These are phyloP conservation scores for Ptiloglossa arizonensis DNA, from an alignment of 1,140 invertebrate species.

Conservation along the genomic window DNA sequence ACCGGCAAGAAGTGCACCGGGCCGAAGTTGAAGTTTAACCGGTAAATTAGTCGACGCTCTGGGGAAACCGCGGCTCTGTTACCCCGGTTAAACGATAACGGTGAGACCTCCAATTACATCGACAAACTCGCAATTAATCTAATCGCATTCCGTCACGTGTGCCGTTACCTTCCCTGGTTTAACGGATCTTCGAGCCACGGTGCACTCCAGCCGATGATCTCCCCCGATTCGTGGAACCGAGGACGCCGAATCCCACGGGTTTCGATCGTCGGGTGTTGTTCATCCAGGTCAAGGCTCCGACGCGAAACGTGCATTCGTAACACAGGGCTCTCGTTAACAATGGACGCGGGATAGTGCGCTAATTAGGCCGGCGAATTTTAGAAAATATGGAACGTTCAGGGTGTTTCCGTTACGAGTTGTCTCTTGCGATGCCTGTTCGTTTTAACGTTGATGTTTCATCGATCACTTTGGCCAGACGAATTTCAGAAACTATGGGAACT, in stretches of 20 bases:
- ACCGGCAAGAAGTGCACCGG: too few relatives aligned
- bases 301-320: conserved; percentile 14
- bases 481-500: too few relatives aligned
- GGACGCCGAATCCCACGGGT: background rate
- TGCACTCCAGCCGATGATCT: background rate
- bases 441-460: too few relatives aligned
- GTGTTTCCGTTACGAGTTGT: too few relatives aligned
- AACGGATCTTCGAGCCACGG: too few relatives aligned
- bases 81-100: background rate
- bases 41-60: background rate
- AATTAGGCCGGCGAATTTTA: conserved; percentile 21
- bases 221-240: too few relatives aligned
- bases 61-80: background rate
- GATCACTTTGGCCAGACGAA: too few relatives aligned
- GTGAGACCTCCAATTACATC: background rate
- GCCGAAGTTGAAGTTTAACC: too few relatives aligned
- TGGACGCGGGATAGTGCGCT: conserved; percentile 15
- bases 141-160: background rate
- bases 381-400: background rate
- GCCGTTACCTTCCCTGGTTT: background rate
- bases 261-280: conserved; percentile 16
- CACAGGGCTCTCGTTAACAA: conserved; percentile 4
- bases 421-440: too few relatives aligned
- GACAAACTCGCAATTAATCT: background rate
- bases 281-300: conserved; percentile 27